A percentile compares a stretch with the other conserved stretches of the same genome.
Conservation (phyloP, 2,113 vertebrate species). For the Mus spicilegus region DNA sequence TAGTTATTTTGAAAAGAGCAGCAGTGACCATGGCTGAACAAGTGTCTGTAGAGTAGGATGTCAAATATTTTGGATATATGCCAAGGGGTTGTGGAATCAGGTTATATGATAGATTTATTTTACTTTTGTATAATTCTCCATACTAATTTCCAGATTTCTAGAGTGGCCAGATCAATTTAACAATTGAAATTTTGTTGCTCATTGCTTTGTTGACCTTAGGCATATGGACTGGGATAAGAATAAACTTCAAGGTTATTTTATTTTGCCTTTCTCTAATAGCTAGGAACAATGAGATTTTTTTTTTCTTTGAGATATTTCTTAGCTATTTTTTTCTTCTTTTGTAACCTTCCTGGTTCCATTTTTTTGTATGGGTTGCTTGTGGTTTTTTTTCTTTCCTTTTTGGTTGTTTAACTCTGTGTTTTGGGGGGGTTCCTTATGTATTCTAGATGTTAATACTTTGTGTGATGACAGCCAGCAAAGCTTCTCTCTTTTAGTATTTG, state of each 20-base stretch:
- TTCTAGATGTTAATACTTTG: background rate
- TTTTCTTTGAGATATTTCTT: background rate
- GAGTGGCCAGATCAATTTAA: background rate
- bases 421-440: background rate
- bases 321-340: background rate
- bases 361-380: background rate
- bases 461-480: background rate
- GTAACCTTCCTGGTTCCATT: background rate
- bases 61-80: background rate
- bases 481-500: background rate
- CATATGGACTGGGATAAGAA: background rate
- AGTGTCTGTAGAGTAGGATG: background rate
- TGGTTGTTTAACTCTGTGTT: background rate
- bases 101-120: background rate
- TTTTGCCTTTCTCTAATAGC: background rate
- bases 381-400: background rate
- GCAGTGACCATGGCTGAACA: background rate
- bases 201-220: background rate
- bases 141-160: background rate
- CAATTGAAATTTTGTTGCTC: background rate
- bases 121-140: background rate
- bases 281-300: background rate
- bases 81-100: background rate
- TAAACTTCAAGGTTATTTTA: background rate
- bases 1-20: background rate